Base-by-base conservation (phyloP, 2,113 vertebrate species). In the Collichthys lucidus region DNA sequence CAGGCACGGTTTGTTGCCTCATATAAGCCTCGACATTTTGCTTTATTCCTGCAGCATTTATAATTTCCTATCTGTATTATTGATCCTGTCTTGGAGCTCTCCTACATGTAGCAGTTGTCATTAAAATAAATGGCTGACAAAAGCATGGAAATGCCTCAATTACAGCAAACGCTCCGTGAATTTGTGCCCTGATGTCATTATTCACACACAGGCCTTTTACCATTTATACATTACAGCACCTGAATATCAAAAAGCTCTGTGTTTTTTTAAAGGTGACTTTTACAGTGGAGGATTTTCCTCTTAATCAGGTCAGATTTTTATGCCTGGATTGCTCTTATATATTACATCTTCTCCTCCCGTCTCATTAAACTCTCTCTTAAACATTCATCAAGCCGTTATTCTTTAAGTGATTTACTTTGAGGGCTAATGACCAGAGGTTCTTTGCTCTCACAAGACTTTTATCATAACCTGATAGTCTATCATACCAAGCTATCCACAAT, bases 301-400 rank as follows among this genome's bases (percentile, higher is more conserved):
- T 40, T 40, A 9, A 40, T 40, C 35, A 40, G 35, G n/a, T 74
- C 15, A 6, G 8, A 49, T 56, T 67, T 80, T 67, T 52, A 77
- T 74, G 29, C 22, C 31, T 69, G 60, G 47, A 35, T 44, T n/a
- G n/a, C 26, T 46, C 14, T 60, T 44, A 63, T 55, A 52, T 80
- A 74, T 31, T 56, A 5, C 16, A 24, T 62, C 42, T 29, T 76
- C n/a, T 22, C 50, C 71, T 63, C 11, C 62, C 53, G 53, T 67
- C 12, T 62, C 19, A 40, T 61, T 60, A 53, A 56, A 26, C 9
- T 11, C 9, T 72, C n/a, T 49, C 16, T 63, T 20, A 14, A 26
- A 68, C 52, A 83, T 84, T 70, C 84, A 80, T 79, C 66, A 73
- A 44, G 35, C 60, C 68, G 20, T 68, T 69, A 79, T 88, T 61